Percentiles rank a stretch among this genome's conserved stretches.
phyloP scores from a whole-genome alignment of 2,113 vertebrate species.

The Tragulus kanchil region DNA sequence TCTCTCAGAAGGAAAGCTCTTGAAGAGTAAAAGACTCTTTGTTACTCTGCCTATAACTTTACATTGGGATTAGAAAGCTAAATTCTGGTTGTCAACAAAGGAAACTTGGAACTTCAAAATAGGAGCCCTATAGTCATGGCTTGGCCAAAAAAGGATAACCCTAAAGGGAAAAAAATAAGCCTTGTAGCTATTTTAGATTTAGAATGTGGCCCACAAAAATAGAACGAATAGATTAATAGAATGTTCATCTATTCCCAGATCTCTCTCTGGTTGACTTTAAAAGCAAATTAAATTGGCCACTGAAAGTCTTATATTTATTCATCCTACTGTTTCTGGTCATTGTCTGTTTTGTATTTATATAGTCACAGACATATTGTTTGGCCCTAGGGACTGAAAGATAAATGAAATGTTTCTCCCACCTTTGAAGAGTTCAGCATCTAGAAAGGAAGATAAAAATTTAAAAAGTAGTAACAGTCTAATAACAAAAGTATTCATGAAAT shows the following conservation, averaged over 20 bases:
- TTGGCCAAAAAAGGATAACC: too few species aligned
- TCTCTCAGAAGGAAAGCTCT: neutral
- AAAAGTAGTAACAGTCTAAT: neutral
- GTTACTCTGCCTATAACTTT: conserved; percentile 25
- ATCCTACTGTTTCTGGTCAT: conserved; percentile 11
- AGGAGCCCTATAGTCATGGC: neutral
- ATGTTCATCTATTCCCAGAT: neutral
- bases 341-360: neutral
- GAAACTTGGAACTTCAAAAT: neutral
- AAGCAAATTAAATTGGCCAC: neutral
- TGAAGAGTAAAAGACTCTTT: conserved; percentile 6
- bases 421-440: neutral
- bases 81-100: neutral
- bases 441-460: neutral
- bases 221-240: neutral
- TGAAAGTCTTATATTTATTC: neutral
- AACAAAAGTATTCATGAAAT: neutral
- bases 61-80: conserved; percentile 19
- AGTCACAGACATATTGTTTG: neutral
- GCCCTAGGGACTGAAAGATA: neutral
- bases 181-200: neutral
- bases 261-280: neutral
- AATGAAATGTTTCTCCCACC: neutral
- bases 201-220: conserved; percentile 46
- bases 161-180: too few species aligned